Evolutionary conservation across 2,888 invertebrate species (phyloP), one percentile per base, ranked within the genome.

Genomic region (Eristalis arbustorum): DNA sequence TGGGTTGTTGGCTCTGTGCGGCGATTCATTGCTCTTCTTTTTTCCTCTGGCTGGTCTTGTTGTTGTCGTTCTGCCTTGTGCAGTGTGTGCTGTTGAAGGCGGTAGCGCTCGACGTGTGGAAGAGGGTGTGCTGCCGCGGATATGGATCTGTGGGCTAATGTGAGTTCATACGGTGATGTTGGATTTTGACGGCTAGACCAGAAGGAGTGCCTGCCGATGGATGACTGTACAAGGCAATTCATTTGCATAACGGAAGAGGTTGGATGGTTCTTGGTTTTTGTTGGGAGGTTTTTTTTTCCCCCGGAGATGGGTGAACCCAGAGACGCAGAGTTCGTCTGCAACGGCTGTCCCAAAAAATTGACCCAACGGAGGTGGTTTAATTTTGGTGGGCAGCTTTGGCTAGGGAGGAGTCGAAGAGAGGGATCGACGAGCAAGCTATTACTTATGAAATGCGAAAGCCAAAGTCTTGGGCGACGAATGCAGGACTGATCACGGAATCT

Each of bases 1-100:
- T 67, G 72, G n/a, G 49, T 68, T 64, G 81, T 76, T 72, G 72
- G 18, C 72, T 82, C 61, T 68, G 64, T 72, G 69, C 40, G 66
- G 71, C 42, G 57, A 49, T 49, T 49, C 49, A 49, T 18, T 49
- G 8, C 18, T 49, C n/a, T 64, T 57, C 66, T 25, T 25, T 25
- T 25, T 14, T 42, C 14, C 2, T 42, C 14, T 68, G 42, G 10
- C 11, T 13, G 25, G 18, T 66, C 25, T 59, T 37, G 49, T 74
- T 8, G 34, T 66, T 42, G 25, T 23, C 68, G 68, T 34, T 68
- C n/a, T 4, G 13, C n/a, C 56, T 62, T 71, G 40, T 66, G 56
- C 73, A 66, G n/a, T 85, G 23, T 64, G 13, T 71, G 56, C 2
- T 23, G n/a, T 56, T 49, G 61, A 63, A 34, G n/a, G 22, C 40